Base-by-base conservation (phyloP, 2,888 invertebrate species). In the Eupithecia subfuscata region DNA sequence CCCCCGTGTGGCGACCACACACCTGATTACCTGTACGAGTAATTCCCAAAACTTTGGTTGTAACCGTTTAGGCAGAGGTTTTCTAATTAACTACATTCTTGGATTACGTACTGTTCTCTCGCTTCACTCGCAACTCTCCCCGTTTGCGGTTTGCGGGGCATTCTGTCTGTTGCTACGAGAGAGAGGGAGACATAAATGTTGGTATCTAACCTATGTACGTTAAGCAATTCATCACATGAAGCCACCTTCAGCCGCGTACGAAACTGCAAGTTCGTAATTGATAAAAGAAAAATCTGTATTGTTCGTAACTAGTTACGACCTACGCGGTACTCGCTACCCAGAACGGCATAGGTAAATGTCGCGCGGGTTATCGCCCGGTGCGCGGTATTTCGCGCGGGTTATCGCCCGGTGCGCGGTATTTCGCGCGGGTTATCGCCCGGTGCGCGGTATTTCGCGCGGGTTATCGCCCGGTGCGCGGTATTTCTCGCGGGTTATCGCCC, bases 11-110 rank as follows among this genome's bases (percentile, higher is more conserved):
- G 11, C 40, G 18, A 22, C 65, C 65, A 1, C 22, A 68, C 43
- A 68, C 43, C 68, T 90, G 90, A 91, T 91, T 91, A 88, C 86
- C 85, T 83, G 85, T 84, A 86, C 89, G 90, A 91, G 86, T 91
- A 90, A 79, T 87, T 88, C 85, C 78, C 75, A 77, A 82, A 90
- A 91, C 88, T 91, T 90, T 87, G 85, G 88, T 89, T 91, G 89
- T 88, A 89, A 89, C 86, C 87, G 84, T 87, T 89, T 88, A 88
- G 82, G 84, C 81, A 40, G 87, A 83, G 84, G 87, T 89, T 86
- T 86, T 89, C 87, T 90, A 89, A 91, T 91, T 90, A 90, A 85
- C 83, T 84, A 86, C 84, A 83, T 85, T 87, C 86, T 85, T 84
- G 86, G 85, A 84, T 86, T 84, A 56, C 52, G 3, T 11, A 82